phyloP scores from a whole-genome alignment of 2,113 vertebrate genomes.

The Mustela lutreola region DNA sequence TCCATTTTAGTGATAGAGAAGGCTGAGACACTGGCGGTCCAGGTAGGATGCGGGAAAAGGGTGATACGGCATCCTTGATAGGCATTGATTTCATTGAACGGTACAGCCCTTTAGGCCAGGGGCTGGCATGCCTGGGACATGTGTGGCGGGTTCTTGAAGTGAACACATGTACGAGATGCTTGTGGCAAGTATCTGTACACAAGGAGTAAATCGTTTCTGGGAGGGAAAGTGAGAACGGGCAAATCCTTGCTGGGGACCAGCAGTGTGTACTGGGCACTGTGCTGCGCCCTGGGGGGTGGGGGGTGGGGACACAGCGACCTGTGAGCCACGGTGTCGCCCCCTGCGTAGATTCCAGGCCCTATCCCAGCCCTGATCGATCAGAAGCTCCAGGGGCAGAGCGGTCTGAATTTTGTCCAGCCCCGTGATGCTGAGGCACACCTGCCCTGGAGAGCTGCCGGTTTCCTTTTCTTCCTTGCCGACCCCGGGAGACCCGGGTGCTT shows the following conservation, averaged over 20 bases:
- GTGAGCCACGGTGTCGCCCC: accelerated
- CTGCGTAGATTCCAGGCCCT: background rate
- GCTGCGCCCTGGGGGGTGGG: background rate
- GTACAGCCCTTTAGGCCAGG: background rate
- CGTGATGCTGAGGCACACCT: background rate
- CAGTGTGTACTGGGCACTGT: background rate
- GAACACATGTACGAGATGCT: background rate
- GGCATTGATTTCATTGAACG: background rate
- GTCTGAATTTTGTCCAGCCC: background rate
- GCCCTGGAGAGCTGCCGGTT: background rate
- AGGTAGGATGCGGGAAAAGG: background rate
- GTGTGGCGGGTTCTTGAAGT: background rate
- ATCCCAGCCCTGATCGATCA: accelerated
- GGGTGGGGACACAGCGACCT: too few relatives aligned
- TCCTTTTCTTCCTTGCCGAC: background rate
- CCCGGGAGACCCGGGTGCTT: background rate
- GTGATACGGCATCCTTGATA: background rate
- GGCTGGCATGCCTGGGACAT: background rate
- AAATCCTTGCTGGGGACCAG: accelerated
- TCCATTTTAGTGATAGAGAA: background rate
- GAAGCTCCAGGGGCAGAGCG: background rate
- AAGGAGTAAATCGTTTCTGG: background rate
- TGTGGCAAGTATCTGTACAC: too few relatives aligned
- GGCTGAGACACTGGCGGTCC: background rate
- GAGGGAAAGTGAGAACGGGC: background rate